Evolutionary conservation across 2,113 vertebrate species (phyloP).

Genomic region (Monarcha castaneiventris): DNA sequence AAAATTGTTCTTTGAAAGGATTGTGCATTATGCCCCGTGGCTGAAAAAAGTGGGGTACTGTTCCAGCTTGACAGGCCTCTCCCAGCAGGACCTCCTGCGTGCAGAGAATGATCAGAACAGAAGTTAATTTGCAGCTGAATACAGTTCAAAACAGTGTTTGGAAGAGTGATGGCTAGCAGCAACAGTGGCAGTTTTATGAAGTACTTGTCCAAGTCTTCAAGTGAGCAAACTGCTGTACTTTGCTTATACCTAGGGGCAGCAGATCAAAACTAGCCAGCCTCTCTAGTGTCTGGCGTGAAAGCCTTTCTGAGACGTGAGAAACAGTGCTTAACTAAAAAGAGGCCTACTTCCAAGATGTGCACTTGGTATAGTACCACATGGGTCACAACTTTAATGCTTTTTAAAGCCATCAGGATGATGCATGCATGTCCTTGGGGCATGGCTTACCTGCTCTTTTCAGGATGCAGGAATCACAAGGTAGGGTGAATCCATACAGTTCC

Average conservation of each 20-base stretch:
- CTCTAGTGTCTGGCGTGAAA: not conserved
- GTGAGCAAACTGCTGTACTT: not conserved
- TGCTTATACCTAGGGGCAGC: not conserved
- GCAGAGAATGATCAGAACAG: not conserved
- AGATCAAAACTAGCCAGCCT: not conserved
- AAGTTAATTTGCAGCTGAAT: conserved; percentile 26
- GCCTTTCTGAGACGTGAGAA: not conserved
- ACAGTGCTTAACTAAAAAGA: not conserved
- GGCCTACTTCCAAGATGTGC: not conserved
- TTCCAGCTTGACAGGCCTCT: not conserved
- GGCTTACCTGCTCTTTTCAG: not conserved
- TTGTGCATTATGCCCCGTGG: not conserved
- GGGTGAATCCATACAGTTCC: not conserved
- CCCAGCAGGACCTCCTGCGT: not conserved
- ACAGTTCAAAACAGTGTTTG: not conserved
- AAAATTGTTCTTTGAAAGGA: not conserved
- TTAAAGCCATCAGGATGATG: not conserved
- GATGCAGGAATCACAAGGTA: not conserved
- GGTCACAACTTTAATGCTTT: not conserved
- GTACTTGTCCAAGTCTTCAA: not conserved
- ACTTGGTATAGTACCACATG: too few relatives aligned
- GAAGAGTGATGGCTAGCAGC: not conserved
- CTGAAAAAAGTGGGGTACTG: not conserved
- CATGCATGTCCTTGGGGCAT: not conserved
- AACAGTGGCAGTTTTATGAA: not conserved